phyloP scores from a whole-genome alignment of 2,797 vertebrate species.

The Sebastes minor region DNA sequence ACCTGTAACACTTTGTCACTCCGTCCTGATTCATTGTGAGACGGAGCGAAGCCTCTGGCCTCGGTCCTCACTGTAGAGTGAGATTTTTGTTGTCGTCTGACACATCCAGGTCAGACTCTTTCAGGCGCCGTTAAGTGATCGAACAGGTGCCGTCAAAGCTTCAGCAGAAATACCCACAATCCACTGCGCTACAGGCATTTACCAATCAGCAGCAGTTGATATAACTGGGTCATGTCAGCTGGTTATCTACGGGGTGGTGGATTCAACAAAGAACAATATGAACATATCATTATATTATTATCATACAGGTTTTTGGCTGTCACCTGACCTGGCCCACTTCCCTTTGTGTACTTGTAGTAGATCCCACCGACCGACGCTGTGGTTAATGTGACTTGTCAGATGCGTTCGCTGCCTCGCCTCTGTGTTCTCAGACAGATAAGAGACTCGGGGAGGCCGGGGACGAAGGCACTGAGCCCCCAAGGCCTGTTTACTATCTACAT shows the following conservation, averaged over 20 bases:
- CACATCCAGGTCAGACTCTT: conserved; percentile 51
- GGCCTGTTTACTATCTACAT: conserved; percentile 17
- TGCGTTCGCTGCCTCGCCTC: conserved; percentile 7
- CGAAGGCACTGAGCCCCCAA: conserved; percentile 2
- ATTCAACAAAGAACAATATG: neutral
- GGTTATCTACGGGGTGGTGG: neutral
- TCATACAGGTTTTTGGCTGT: neutral
- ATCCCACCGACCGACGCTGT: neutral
- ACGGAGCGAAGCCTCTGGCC: conserved; percentile 1
- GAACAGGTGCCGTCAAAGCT: conserved; percentile 33
- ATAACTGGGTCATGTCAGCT: neutral
- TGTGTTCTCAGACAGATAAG: conserved; percentile 44
- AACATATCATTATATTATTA: neutral
- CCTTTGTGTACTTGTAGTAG: neutral
- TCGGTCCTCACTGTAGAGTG: conserved; percentile 20
- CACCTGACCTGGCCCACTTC: too few species aligned
- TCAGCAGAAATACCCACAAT: conserved; percentile 4
- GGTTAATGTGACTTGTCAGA: conserved; percentile 33
- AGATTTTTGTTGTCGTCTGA: conserved; percentile 23
- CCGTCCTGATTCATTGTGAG: neutral
- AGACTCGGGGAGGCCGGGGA: conserved; percentile 17
- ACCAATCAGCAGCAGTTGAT: neutral
- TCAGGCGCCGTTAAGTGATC: conserved; percentile 17
- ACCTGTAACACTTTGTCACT: neutral
- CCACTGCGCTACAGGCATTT: neutral